Conservation (phyloP, 2,888 invertebrate genomes). For the Meliscaeva auricollis region DNA sequence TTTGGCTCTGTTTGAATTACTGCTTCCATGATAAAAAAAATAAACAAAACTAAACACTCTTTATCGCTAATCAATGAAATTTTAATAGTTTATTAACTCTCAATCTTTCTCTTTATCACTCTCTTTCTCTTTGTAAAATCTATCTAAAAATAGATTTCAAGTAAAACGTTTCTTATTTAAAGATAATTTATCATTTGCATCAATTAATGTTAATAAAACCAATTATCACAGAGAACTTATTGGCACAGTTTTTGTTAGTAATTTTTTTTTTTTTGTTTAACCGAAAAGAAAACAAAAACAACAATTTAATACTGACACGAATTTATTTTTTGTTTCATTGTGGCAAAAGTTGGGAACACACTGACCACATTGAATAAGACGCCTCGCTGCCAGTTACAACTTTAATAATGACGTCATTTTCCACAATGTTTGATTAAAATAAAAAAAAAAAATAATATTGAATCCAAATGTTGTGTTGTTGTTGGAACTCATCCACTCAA, state of each 20-base stretch:
- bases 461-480: slow-evolving; percentile 22
- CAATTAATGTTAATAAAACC: too few relatives aligned
- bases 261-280: background rate
- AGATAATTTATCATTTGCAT: too few relatives aligned
- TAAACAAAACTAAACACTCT: background rate
- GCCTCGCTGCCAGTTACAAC: background rate
- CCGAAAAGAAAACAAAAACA: background rate
- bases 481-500: too few relatives aligned
- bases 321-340: background rate
- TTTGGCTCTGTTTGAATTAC: slow-evolving; percentile 1
- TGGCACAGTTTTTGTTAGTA: background rate
- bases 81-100: too few relatives aligned
- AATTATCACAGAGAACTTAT: too few relatives aligned
- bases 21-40: background rate
- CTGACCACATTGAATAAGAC: background rate
- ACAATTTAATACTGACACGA: too few relatives aligned
- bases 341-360: background rate
- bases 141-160: background rate
- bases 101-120: background rate
- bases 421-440: too few relatives aligned
- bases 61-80: too few relatives aligned
- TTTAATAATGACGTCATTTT: too few relatives aligned
- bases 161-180: too few relatives aligned
- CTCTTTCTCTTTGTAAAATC: background rate
- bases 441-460: slow-evolving; percentile 8